Percentiles rank a stretch among this genome's conserved stretches.
phyloP scores from a whole-genome alignment of 2,888 invertebrate species.

The Malthinus seriepunctatus region DNA sequence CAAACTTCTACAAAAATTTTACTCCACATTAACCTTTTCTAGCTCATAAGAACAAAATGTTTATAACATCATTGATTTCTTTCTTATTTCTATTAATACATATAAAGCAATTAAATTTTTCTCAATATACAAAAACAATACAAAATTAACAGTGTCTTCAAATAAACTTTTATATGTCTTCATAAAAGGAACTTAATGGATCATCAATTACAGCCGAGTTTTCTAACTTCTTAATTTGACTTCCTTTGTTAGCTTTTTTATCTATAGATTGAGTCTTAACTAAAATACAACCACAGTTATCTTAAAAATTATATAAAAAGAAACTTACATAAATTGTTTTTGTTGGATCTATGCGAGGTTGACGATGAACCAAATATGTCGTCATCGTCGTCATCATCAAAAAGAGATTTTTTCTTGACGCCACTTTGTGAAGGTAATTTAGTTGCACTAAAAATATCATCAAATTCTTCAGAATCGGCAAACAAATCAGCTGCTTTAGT shows the following conservation, averaged over 20 bases:
- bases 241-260: constrained; percentile 37
- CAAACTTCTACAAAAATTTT: no score
- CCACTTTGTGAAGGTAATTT: constrained; percentile 30
- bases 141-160: no score
- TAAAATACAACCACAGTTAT: neutral
- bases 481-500: constrained; percentile 21
- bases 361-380: constrained; percentile 39
- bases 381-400: constrained; percentile 44
- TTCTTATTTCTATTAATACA: no score
- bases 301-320: neutral
- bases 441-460: constrained; percentile 33
- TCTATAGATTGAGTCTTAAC: constrained; percentile 17
- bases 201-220: constrained; percentile 43
- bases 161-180: neutral
- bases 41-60: no score
- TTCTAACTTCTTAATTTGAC: constrained; percentile 42
- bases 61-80: no score
- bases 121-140: no score
- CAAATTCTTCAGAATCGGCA: constrained; percentile 38
- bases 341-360: constrained; percentile 9
- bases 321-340: constrained; percentile 5
- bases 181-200: constrained; percentile 38
- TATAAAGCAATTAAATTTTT: no score
- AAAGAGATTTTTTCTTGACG: constrained; percentile 37
- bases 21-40: no score